These are phyloP conservation scores for Tigriopus californicus DNA, from an alignment of 2,888 invertebrate genomes.

Conservation along the genomic window DNA sequence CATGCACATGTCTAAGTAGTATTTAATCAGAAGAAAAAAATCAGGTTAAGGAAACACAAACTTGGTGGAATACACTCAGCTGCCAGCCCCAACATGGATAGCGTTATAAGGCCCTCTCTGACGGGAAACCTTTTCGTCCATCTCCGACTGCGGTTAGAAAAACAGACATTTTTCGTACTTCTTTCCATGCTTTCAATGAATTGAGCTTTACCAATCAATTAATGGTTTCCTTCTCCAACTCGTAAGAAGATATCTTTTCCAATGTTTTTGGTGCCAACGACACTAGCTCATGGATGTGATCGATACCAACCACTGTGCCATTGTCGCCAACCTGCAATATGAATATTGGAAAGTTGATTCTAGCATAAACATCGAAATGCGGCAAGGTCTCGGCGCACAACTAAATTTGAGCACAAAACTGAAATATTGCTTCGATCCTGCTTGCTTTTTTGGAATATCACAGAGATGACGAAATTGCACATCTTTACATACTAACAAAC, in stretches of 20 bases:
- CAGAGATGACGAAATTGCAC: too few species aligned
- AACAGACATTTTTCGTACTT: too few species aligned
- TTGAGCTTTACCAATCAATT: slow-evolving; percentile 44
- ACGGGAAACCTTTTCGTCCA: slow-evolving; percentile 56
- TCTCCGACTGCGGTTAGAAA: too few species aligned
- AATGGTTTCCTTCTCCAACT: slow-evolving; percentile 46
- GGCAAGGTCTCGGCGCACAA: too few species aligned
- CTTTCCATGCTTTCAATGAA: too few species aligned
- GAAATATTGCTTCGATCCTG: too few species aligned
- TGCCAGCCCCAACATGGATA: slow-evolving; percentile 82
- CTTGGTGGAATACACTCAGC: slow-evolving; percentile 30
- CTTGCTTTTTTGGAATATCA: too few species aligned
- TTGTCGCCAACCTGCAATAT: slow-evolving; percentile 36
- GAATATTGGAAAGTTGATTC: too few species aligned
- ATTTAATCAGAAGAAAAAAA: slow-evolving; percentile 6
- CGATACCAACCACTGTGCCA: slow-evolving; percentile 59
- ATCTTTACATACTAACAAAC: too few species aligned
- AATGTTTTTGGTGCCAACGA: slow-evolving; percentile 56
- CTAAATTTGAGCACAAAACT: too few species aligned
- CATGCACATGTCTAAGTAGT: too few species aligned
- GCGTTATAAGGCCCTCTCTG: slow-evolving; percentile 68
- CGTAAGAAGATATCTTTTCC: slow-evolving; percentile 44
- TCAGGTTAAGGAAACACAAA: slow-evolving; percentile 3
- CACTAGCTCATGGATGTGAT: slow-evolving; percentile 69
- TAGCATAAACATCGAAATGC: too few species aligned